phyloP scores from a whole-genome alignment of 2,888 invertebrate genomes.

The Hypsopygia costalis region DNA sequence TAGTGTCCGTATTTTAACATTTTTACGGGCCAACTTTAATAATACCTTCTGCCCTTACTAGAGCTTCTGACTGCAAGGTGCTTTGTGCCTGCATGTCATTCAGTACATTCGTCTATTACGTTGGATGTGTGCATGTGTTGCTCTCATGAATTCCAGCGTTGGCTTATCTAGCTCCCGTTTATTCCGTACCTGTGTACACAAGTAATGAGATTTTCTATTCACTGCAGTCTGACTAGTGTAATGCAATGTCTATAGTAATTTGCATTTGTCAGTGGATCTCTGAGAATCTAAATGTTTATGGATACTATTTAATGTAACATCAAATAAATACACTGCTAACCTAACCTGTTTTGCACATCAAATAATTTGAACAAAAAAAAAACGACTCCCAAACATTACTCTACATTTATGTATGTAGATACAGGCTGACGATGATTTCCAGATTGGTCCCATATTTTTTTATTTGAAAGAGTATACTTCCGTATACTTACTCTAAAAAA shows the following conservation, averaged over 20 bases:
- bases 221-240: slow-evolving; percentile 14
- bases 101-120: slow-evolving; percentile 4
- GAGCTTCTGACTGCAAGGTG: background rate
- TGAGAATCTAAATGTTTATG: background rate
- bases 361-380: too few species aligned
- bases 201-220: slow-evolving; percentile 38
- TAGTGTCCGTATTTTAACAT: too few species aligned
- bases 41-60: background rate
- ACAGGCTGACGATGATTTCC: too few species aligned
- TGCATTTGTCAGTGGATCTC: slow-evolving; percentile 7
- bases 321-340: too few species aligned
- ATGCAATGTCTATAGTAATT: slow-evolving; percentile 6
- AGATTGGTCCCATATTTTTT: too few species aligned
- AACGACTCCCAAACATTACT: too few species aligned
- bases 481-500: too few species aligned
- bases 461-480: too few species aligned
- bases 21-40: background rate
- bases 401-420: too few species aligned
- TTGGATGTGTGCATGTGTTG: slow-evolving; percentile 19
- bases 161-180: slow-evolving; percentile 40
- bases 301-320: too few species aligned
- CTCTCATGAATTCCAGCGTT: slow-evolving; percentile 35
- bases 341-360: too few species aligned
- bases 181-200: slow-evolving; percentile 32
- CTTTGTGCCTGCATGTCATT: slow-evolving; percentile 7